Evolutionary conservation across 2,797 vertebrate genomes (phyloP), one percentile per base, ranked within the genome.

Genomic region (Silurus aristotelis): DNA sequence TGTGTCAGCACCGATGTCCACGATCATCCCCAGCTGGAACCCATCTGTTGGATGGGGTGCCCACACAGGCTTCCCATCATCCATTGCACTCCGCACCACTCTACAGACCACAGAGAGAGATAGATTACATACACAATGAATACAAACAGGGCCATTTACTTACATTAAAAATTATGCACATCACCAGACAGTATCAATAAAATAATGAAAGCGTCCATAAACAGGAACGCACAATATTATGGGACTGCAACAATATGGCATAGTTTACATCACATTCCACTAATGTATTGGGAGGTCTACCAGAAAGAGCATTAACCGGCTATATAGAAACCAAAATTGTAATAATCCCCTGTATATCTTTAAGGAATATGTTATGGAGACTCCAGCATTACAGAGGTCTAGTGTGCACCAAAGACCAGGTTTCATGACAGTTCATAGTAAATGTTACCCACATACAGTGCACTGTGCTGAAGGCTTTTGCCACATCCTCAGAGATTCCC

Each of bases 51-150:
- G 96, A 93, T 99, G 98, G 77, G 98, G 98, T 9, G 98, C 98
- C 98, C 98, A 99, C 85, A 99, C 98, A 55, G 98, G 96, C 95
- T 98, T 99, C 93, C 98, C 98, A 6, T 99, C 98, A 90, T 99
- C 98, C 98, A 99, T 99, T 92, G 93, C 92, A 91, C 85, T 89
- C 90, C 86, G 81, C 90, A 78, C 87, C 87, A 91, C 92, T 95
- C 91, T 87, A 87, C 85, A 86, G 67, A 82, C 80, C 19, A 84
- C 31, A 81, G 19, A 82, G 55, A 55, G 25, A 52, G 22, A 43
- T 63, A 31, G 19, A 79, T 61, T n/a, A n/a, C 31, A 63, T 61
- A 46, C 14, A 79, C 20, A 79, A 43, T 1, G 2, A 12, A 43
- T 79, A 22, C 58, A 61, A 61, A n/a, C 19, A 38, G 27, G 22